Evolutionary conservation across 2,113 vertebrate genomes (phyloP), one percentile per base, ranked within the genome.

Genomic region (Pantherophis guttatus): DNA sequence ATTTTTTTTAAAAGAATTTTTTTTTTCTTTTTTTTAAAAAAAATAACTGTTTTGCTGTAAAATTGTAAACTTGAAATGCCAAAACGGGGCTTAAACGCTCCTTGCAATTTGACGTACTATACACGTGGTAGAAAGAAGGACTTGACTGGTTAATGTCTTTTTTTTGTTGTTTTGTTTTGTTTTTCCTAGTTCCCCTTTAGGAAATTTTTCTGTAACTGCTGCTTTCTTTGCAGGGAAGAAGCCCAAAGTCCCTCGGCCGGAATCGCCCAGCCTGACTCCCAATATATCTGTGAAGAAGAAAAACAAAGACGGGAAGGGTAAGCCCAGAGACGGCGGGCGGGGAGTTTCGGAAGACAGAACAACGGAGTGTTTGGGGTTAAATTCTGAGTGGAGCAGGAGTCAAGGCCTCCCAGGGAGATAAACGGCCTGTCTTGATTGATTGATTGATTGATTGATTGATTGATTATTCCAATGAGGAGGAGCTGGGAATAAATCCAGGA

Each of bases 251-350:
- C 94, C 97, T 86, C 98, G 99, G 90, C 97, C 99, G 52, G 98
- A 99, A 94, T 99, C 99, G n/a, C 99, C 99, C 55, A 97, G 98
- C 55, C 96, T 96, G 91, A 98, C 98, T 50, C 99, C 99, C 96
- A 98, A 99, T 62, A 99, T 99, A 96, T 98, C 97, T 92, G 98
- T 99, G 95, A 99, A 98, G 96, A 99, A 98, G 97, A 98, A 98
- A 97, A 98, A 97, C 96, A 99, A 98, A 98, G 99, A 99, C 93
- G 99, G 99, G 95, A 99, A 99, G 98, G 99, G 99, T 99, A 97
- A 96, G 97, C 94, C 24, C 11, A 23, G 48, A 33, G 50, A 93
- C 26, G 90, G 87, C 53, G 6, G 17, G 29, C 54, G 0, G 24
- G 50, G 21, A 81, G n/a, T 0, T 17, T 5, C 8, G 70, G 39